Conservation (phyloP, 2,888 invertebrate genomes). For the Deilephila porcellus region DNA sequence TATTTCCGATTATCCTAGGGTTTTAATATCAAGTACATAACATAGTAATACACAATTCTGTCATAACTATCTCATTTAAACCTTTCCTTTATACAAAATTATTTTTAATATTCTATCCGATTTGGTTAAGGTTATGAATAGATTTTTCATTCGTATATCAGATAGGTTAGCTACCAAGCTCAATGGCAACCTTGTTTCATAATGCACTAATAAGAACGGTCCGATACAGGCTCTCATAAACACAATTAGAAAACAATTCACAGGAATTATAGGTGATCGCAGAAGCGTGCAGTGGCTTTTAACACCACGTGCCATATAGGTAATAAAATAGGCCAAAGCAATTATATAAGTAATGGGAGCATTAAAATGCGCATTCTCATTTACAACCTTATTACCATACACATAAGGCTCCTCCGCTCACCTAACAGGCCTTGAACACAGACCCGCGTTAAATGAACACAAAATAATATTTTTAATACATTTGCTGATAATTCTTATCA, state of each 20-base stretch:
- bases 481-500: too few relatives aligned
- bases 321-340: slow-evolving; percentile 21
- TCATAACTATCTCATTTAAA: too few relatives aligned
- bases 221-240: slow-evolving; percentile 11
- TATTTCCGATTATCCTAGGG: too few relatives aligned
- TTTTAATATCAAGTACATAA: too few relatives aligned
- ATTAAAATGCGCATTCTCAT: neutral
- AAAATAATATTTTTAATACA: slow-evolving; percentile 8
- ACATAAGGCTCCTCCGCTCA: neutral
- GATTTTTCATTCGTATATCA: too few relatives aligned
- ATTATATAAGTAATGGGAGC: neutral
- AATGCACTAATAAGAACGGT: neutral
- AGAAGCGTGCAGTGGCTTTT: slow-evolving; percentile 2
- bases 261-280: slow-evolving; percentile 2
- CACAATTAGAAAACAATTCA: slow-evolving; percentile 20
- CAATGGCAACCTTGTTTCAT: neutral
- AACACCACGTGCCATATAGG: slow-evolving; percentile 10
- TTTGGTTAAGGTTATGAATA: too few relatives aligned
- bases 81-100: too few relatives aligned
- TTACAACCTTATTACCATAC: neutral
- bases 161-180: too few relatives aligned
- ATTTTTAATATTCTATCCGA: too few relatives aligned
- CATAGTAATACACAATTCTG: too few relatives aligned
- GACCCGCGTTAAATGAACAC: slow-evolving; percentile 1
- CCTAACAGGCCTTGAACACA: neutral